Conservation (phyloP, 2,797 vertebrate species). For the Peromyscus melanophrys region DNA sequence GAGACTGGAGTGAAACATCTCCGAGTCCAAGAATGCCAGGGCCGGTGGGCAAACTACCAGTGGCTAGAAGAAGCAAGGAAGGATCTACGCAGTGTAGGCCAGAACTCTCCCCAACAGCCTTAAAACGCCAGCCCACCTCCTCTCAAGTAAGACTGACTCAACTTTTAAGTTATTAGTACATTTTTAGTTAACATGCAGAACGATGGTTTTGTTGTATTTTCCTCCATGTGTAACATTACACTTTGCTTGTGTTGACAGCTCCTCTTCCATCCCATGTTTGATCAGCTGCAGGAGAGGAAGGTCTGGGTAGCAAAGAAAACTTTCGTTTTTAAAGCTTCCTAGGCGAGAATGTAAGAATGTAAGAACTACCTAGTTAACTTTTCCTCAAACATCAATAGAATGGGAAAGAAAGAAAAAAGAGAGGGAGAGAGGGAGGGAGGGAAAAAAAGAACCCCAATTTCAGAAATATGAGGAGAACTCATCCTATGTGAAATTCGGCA, state of each 20-base stretch:
- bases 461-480: constrained; percentile 27
- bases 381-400: background rate
- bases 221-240: background rate
- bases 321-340: background rate
- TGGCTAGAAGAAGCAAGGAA: background rate
- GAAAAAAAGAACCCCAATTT: background rate
- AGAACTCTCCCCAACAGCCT: background rate
- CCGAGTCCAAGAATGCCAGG: background rate
- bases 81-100: background rate
- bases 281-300: no score
- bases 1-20: background rate
- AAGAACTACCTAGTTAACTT: background rate
- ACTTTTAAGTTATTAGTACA: background rate
- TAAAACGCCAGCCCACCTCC: background rate
- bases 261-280: no score
- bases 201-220: background rate
- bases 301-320: background rate
- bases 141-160: background rate
- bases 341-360: background rate
- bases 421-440: no score
- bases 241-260: no score
- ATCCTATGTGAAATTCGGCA: background rate
- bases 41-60: background rate
- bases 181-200: background rate
- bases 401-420: background rate